Evolutionary conservation across 2,113 vertebrate species (phyloP).

Genomic region (Rhinogobius similis): DNA sequence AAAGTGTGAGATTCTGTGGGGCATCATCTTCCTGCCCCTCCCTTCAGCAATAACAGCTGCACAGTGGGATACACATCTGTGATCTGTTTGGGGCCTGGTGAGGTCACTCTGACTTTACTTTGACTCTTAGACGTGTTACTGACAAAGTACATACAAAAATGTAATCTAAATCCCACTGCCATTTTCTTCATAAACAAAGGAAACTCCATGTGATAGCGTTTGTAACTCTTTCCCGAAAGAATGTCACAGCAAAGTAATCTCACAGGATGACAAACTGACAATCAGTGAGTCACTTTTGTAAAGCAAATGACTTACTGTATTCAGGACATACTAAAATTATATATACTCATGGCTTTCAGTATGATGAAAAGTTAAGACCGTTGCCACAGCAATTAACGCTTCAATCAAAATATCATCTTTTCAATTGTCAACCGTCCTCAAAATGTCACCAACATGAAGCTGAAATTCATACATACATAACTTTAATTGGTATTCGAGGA

Average conservation of each 20-base stretch:
- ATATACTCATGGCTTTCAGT: no score
- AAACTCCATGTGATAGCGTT: conserved; percentile 32
- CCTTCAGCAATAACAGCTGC: not conserved
- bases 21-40: conserved; percentile 4
- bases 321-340: not conserved
- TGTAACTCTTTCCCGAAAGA: conserved; percentile 14
- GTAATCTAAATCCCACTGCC: not conserved
- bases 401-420: no score
- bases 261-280: conserved; percentile 8
- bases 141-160: not conserved
- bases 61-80: not conserved
- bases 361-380: no score
- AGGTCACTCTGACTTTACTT: not conserved
- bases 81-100: not conserved
- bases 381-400: no score
- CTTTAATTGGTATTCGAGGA: no score
- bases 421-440: no score
- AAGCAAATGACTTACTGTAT: not conserved
- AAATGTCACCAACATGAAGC: no score
- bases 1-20: not conserved
- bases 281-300: not conserved
- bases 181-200: not conserved
- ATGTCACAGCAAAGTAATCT: conserved; percentile 20
- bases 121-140: not conserved
- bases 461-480: no score